Evolutionary conservation across 1,140 invertebrate species (phyloP), one percentile per base, ranked within the genome.

Genomic region (Meteorus sp.): DNA sequence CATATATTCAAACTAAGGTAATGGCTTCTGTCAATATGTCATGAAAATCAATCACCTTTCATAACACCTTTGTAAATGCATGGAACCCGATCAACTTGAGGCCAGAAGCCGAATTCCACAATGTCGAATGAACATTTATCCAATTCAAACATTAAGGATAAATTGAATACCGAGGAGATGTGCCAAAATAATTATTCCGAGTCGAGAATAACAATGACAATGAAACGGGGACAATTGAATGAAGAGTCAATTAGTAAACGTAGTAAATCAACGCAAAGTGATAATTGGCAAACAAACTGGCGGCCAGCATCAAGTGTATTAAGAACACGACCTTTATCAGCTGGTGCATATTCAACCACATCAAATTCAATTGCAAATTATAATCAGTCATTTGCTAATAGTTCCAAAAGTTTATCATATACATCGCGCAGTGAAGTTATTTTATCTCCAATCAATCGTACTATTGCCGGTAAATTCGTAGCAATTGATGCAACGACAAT

Each of bases 191-290:
- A 52, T 13, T n/a, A n/a, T 37, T 45, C 43, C 20, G 43, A 45
- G 20, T 23, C 43, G 23, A 13, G 43, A 45, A 45, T 45, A 45
- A 23, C 22, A 45, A 31, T 52, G 6, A 22, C 47, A 5, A 23
- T 29, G 11, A 57, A 27, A 60, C 35, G 6, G 44, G 60, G 37
- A 59, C 59, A 44, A 43, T 47, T 57, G 1, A 50, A 5, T 4
- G 61, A 62, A 1, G 60, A 67, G 8, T 47, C n/a, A 6, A 33
- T 50, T 1, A 44, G 37, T 17, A 72, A 55, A 43, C 69, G 53
- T 1, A 67, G 67, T 35, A 77, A 76, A 56, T 73, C 67, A 4
- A 78, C 76, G 3, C 73, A 76, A 45, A 74, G 66, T 1, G 76
- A 77, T 44, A 41, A 73, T 27, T 57, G 67, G 0, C 64, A 65